A percentile compares a stretch with the other conserved stretches of the same genome.
Evolutionary conservation across 2,797 vertebrate genomes (phyloP).

Genomic region (Anguilla pacifica): DNA sequence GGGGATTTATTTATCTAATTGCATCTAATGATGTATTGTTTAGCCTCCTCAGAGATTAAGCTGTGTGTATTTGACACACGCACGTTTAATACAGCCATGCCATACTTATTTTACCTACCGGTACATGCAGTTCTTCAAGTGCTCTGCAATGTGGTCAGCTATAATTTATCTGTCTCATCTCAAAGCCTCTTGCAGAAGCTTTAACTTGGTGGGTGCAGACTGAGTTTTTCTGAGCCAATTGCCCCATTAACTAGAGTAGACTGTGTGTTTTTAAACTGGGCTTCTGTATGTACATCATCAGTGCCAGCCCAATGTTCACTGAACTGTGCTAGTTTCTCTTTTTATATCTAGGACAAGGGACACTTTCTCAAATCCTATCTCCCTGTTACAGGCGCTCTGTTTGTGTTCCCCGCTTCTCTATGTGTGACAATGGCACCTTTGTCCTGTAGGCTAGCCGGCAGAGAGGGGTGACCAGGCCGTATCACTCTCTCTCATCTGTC

Average conservation of each 20-base stretch:
- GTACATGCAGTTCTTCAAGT: neutral
- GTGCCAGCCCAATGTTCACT: slow-evolving; percentile 27
- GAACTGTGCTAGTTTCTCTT: slow-evolving; percentile 44
- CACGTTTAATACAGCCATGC: neutral
- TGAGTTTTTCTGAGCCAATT: neutral
- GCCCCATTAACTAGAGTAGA: neutral
- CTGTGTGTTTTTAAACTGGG: neutral
- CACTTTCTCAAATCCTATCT: slow-evolving; percentile 37
- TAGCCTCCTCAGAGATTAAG: neutral
- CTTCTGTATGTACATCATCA: neutral
- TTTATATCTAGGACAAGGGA: slow-evolving; percentile 49
- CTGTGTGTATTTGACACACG: neutral
- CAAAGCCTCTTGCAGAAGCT: neutral
- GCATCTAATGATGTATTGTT: neutral
- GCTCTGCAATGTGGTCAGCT: neutral
- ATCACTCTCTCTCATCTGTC: slow-evolving; percentile 13
- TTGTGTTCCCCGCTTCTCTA: slow-evolving; percentile 29
- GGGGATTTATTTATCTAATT: neutral
- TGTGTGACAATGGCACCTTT: slow-evolving; percentile 52
- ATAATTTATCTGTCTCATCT: neutral
- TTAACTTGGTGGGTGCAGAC: neutral
- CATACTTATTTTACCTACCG: neutral
- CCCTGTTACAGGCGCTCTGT: slow-evolving; percentile 33
- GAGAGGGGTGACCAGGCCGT: neutral
- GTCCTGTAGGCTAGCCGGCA: slow-evolving; percentile 31